A percentile compares a stretch with the other conserved stretches of the same genome.
These are phyloP conservation scores for Dryoscopus gambensis DNA, from an alignment of 2,113 vertebrate species.

Conservation along the genomic window DNA sequence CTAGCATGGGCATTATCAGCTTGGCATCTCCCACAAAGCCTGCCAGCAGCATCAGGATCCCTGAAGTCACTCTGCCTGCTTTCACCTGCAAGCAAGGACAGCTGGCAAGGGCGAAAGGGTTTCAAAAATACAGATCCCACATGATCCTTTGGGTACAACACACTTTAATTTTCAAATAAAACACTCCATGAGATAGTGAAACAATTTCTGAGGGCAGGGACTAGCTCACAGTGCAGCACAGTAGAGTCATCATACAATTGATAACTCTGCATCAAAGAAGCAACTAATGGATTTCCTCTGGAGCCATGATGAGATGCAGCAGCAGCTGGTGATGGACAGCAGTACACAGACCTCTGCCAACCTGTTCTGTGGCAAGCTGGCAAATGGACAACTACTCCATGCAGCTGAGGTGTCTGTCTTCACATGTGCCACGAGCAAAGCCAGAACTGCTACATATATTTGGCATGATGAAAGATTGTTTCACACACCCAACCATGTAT, in stretches of 20 bases:
- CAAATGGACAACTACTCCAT: not conserved
- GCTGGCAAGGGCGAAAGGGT: not conserved
- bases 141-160: not conserved
- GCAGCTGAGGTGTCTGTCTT: not conserved
- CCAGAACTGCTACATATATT: not conserved
- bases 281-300: not conserved
- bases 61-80: not conserved
- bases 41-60: not conserved
- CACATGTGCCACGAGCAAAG: not conserved
- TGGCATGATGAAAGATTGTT: not conserved
- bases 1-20: not conserved
- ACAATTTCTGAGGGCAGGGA: not conserved
- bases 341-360: rapidly evolving
- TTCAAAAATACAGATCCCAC: not conserved
- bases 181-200: not conserved
- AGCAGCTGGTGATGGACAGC: not conserved
- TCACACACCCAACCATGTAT: not conserved
- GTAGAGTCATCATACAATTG: not conserved
- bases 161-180: not conserved
- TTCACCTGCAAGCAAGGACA: not conserved
- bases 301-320: not conserved
- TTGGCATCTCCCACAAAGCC: not conserved
- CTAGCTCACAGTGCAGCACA: not conserved
- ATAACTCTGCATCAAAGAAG: not conserved
- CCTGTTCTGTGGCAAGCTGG: not conserved